These are phyloP conservation scores for Mythimna lalbum DNA, from an alignment of 2,888 invertebrate species.

Conservation along the genomic window DNA sequence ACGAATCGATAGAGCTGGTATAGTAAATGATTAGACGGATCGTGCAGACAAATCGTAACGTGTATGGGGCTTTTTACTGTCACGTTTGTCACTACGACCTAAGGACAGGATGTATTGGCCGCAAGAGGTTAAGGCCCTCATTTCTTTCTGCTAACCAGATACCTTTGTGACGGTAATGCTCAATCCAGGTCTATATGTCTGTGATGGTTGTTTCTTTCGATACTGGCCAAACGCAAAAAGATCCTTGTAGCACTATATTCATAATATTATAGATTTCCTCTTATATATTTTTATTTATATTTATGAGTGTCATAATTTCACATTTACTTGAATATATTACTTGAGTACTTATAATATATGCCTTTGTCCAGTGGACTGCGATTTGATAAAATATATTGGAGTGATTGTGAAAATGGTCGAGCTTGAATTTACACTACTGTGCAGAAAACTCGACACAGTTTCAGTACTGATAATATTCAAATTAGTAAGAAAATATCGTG, in stretches of 20 bases:
- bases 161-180: no score
- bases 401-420: conserved; percentile 3
- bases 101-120: no score
- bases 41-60: no score
- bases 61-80: no score
- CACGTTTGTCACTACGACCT: no score
- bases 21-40: no score
- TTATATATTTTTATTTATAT: conserved; percentile 13
- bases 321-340: conserved; percentile 48
- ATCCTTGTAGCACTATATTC: conserved; percentile 5
- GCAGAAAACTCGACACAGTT: conserved; percentile 11
- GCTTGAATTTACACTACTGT: conserved; percentile 16
- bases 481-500: neutral
- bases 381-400: conserved; percentile 7
- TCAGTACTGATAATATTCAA: neutral
- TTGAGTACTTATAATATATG: conserved; percentile 17
- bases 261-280: conserved; percentile 13
- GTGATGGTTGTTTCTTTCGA: neutral
- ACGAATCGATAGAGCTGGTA: no score
- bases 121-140: no score
- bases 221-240: neutral
- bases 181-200: neutral
- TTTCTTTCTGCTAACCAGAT: no score
- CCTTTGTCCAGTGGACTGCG: neutral
- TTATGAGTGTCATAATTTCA: conserved; percentile 22